A percentile compares a stretch with the other conserved stretches of the same genome.
Evolutionary conservation across 2,888 invertebrate species (phyloP).

Genomic region (Tetheella fluctuosa): DNA sequence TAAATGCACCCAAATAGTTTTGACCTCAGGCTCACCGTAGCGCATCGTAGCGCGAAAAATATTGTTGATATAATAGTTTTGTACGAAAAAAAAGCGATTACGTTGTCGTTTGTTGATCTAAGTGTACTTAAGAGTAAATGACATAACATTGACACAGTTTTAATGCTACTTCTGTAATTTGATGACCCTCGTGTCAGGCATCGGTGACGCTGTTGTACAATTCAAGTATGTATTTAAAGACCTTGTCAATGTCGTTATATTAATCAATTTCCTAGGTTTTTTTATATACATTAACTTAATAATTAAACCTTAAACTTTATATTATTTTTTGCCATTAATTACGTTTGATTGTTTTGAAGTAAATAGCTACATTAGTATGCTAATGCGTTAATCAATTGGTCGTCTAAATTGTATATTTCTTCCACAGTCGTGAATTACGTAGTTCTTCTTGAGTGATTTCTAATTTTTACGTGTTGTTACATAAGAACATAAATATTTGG

Average conservation of each 20-base stretch:
- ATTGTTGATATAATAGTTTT: slow-evolving; percentile 61
- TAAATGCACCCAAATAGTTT: slow-evolving; percentile 56
- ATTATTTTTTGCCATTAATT: background rate
- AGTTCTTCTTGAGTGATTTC: slow-evolving; percentile 57
- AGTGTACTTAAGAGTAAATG: slow-evolving; percentile 46
- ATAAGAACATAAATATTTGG: too few species aligned
- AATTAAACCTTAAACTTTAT: slow-evolving; percentile 17
- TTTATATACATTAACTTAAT: slow-evolving; percentile 25
- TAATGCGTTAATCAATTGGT: slow-evolving; percentile 17
- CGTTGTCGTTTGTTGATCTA: slow-evolving; percentile 59
- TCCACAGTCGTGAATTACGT: slow-evolving; percentile 62
- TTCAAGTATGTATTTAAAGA: slow-evolving; percentile 39
- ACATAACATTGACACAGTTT: slow-evolving; percentile 81
- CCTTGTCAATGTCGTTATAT: slow-evolving; percentile 53
- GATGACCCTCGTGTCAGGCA: slow-evolving; percentile 50
- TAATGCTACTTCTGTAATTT: slow-evolving; percentile 35
- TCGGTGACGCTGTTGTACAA: slow-evolving; percentile 44
- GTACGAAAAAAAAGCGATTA: slow-evolving; percentile 63
- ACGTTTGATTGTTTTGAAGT: background rate
- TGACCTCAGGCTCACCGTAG: slow-evolving; percentile 74
- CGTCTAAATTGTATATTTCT: slow-evolving; percentile 53
- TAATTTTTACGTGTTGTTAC: slow-evolving; percentile 21
- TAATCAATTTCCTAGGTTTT: slow-evolving; percentile 52
- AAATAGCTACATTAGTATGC: slow-evolving; percentile 15
- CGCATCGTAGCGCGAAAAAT: slow-evolving; percentile 80